Evolutionary conservation across 2,113 vertebrate species (phyloP).

Genomic region (Silurus glanis): DNA sequence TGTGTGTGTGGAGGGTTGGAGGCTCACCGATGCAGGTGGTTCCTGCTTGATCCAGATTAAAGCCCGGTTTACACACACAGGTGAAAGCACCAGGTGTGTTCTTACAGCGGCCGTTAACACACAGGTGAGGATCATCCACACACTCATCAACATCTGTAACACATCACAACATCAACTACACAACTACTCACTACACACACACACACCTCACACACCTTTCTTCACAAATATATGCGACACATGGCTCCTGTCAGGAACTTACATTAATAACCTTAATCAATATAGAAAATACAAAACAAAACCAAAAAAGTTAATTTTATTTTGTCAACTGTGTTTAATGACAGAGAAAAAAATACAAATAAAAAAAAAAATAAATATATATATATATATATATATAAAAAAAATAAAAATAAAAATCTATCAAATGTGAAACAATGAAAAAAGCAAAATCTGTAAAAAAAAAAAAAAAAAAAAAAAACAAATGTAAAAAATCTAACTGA

Average conservation of each 20-base stretch:
- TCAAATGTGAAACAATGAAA: no score
- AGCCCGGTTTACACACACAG: slow-evolving; percentile 83
- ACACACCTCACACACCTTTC: not conserved
- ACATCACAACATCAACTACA: not conserved
- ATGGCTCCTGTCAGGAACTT: not conserved
- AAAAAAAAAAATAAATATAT: no score
- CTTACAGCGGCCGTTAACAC: slow-evolving; percentile 82
- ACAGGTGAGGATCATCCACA: slow-evolving; percentile 71
- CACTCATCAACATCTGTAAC: slow-evolving; percentile 86
- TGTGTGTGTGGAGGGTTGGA: not conserved
- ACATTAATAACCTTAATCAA: not conserved
- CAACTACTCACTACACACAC: not conserved
- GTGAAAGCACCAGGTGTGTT: slow-evolving; percentile 88
- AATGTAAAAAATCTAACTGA: no score
- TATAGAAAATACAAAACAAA: not conserved
- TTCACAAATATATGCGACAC: not conserved
- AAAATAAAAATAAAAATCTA: no score
- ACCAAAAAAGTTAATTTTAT: not conserved
- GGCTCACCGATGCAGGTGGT: slow-evolving; percentile 78
- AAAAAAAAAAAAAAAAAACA: not conserved
- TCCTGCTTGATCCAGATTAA: slow-evolving; percentile 77
- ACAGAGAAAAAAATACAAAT: no score
- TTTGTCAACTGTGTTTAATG: no score
- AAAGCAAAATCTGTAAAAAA: not conserved
- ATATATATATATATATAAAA: no score